Evolutionary conservation across 2,888 invertebrate species (phyloP).

Genomic region (Stegophylla sp.): DNA sequence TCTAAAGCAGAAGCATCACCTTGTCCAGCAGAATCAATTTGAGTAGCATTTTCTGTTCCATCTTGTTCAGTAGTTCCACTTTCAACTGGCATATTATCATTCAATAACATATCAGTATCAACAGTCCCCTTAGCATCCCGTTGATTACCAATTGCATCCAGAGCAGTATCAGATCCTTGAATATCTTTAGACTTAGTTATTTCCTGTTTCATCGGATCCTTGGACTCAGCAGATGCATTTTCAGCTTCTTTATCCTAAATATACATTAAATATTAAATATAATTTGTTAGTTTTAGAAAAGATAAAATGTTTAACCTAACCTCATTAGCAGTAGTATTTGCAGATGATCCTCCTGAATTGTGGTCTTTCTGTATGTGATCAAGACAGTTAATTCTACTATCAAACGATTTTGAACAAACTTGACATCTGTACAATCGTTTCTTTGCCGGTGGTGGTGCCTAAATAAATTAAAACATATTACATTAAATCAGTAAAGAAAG

Average conservation of each 20-base stretch:
- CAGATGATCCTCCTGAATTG: slow-evolving; percentile 17
- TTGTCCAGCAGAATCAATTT: neutral
- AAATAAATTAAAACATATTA: no score
- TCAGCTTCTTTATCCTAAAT: slow-evolving; percentile 37
- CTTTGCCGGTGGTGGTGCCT: slow-evolving; percentile 10
- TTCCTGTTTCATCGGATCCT: neutral
- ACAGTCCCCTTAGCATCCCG: neutral
- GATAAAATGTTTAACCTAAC: neutral
- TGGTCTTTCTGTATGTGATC: slow-evolving; percentile 61
- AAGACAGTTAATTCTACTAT: slow-evolving; percentile 60
- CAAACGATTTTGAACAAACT: slow-evolving; percentile 61
- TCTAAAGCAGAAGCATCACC: neutral
- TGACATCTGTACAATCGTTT: slow-evolving; percentile 60
- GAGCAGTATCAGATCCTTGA: neutral
- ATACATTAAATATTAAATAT: neutral
- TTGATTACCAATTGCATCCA: neutral
- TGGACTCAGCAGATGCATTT: neutral
- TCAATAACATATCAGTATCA: slow-evolving; percentile 35
- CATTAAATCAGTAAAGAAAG: no score
- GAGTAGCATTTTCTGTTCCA: neutral
- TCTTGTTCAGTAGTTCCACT: neutral
- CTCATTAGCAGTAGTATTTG: slow-evolving; percentile 10
- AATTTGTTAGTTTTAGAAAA: neutral
- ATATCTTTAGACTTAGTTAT: neutral
- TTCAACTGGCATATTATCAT: slow-evolving; percentile 21